Evolutionary conservation across 2,888 invertebrate species (phyloP).

Genomic region (Polia nebulosa): DNA sequence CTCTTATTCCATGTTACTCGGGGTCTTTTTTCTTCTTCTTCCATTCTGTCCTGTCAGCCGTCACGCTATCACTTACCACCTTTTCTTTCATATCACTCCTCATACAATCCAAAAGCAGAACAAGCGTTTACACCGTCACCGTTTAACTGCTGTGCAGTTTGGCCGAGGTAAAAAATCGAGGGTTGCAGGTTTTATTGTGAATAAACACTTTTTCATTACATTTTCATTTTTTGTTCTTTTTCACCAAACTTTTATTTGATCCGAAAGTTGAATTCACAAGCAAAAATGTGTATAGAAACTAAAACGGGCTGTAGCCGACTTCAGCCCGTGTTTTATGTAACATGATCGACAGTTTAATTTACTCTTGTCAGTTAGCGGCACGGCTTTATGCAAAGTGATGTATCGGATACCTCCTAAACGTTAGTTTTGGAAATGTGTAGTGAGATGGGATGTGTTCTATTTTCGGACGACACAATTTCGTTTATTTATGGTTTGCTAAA

Average conservation of each 20-base stretch:
- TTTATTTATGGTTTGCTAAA: constrained; percentile 2
- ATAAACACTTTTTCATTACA: too few species aligned
- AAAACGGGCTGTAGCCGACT: constrained; percentile 24
- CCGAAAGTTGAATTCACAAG: constrained; percentile 19
- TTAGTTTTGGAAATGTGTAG: constrained; percentile 38
- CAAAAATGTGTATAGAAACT: constrained; percentile 48
- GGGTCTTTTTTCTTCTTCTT: too few species aligned
- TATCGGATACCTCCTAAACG: constrained; percentile 53
- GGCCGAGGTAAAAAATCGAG: too few species aligned
- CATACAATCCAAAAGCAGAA: too few species aligned
- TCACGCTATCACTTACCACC: too few species aligned
- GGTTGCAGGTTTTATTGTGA: too few species aligned
- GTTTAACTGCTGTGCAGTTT: too few species aligned
- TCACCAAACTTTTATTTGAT: constrained; percentile 11
- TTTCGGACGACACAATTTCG: constrained; percentile 9
- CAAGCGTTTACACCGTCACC: too few species aligned
- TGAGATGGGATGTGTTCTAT: constrained; percentile 24
- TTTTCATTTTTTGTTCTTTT: too few species aligned
- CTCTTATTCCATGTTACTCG: too few species aligned
- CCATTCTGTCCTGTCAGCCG: too few species aligned
- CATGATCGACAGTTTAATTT: constrained; percentile 72
- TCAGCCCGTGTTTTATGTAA: constrained; percentile 47
- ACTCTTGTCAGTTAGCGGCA: constrained; percentile 63
- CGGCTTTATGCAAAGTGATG: constrained; percentile 59
- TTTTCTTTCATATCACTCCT: too few species aligned